Base-by-base conservation (phyloP, 2,888 invertebrate genomes). In the Phortica magna region DNA sequence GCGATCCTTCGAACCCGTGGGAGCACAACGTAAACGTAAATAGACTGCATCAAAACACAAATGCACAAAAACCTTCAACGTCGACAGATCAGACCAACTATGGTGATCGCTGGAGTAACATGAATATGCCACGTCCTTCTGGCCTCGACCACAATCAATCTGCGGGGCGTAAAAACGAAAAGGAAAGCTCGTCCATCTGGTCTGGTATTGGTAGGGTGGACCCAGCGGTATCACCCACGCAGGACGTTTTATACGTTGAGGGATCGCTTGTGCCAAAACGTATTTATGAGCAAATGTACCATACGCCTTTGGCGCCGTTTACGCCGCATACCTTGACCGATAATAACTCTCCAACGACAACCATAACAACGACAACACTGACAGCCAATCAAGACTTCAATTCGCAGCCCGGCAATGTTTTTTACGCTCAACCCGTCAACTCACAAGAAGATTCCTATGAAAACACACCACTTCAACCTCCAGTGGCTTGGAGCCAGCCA, bases 81-180 rank as follows among this genome's bases (percentile, higher is more conserved):
- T 64, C 76, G 12, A 76, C 77, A 1, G 55, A 71, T 71, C 53
- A 53, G n/a, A 42, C 77, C 73, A 79, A 61, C 3, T 57, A 70
- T 4, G 80, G 82, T 5, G 83, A 89, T 78, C 91, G 91, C 22
- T 91, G 91, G 91, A 80, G 84, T 2, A 83, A 80, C 22, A 91
- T 91, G 91, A 87, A 90, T 42, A 84, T 89, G 80, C 86, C 88
- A 1, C 88, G 91, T 2, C 91, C 91, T 0, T 78, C 84, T 0
- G 84, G 86, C n/a, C 74, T 83, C 31, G 88, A 87, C 0, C 78
- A 78, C 19, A 48, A 22, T 4, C 76, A 70, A 5, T 61, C 74
- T 10, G 55, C 75, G 19, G 75, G 68, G 41, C 55, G 41, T 31
- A 42, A 42, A 5, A 61, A 61, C 19, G 10, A 10, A 17, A n/a